A percentile compares a stretch with the other conserved stretches of the same genome.
phyloP scores from a whole-genome alignment of 2,797 vertebrate species.

The Sylvilagus floridanus region DNA sequence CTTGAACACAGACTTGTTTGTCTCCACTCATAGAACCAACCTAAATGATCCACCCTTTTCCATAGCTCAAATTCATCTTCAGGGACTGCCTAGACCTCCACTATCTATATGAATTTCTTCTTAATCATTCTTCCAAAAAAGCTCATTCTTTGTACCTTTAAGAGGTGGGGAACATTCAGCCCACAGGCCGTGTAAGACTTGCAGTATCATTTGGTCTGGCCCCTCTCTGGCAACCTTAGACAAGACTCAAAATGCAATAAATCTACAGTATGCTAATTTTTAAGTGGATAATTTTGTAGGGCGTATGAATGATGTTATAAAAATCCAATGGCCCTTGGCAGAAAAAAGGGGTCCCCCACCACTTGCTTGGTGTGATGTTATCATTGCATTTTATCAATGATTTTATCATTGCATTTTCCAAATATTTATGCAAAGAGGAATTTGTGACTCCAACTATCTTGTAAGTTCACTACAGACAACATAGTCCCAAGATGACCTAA shows the following conservation, averaged over 20 bases:
- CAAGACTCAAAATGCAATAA: too few species aligned
- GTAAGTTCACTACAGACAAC: not conserved
- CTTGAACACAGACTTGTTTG: not conserved
- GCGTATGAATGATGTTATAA: too few species aligned
- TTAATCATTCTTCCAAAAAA: not conserved
- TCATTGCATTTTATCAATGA: not conserved
- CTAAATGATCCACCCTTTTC: not conserved
- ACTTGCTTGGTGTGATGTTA: not conserved
- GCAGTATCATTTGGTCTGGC: too few species aligned
- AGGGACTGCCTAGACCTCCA: not conserved
- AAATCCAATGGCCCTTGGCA: too few species aligned
- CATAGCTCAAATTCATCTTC: not conserved
- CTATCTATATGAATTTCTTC: not conserved
- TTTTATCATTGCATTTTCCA: not conserved
- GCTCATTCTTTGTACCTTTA: not conserved
- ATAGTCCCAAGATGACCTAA: not conserved
- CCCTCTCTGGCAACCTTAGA: too few species aligned
- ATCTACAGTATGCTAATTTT: not conserved
- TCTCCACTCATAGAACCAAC: not conserved
- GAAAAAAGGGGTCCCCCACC: too few species aligned
- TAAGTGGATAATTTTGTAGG: too few species aligned
- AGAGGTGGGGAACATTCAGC: too few species aligned
- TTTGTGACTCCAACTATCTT: not conserved
- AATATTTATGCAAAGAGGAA: not conserved
- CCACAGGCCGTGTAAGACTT: too few species aligned